A percentile compares a stretch with the other conserved stretches of the same genome.
Conservation (phyloP, 2,113 vertebrate genomes). For the Cheilinus undulatus region DNA sequence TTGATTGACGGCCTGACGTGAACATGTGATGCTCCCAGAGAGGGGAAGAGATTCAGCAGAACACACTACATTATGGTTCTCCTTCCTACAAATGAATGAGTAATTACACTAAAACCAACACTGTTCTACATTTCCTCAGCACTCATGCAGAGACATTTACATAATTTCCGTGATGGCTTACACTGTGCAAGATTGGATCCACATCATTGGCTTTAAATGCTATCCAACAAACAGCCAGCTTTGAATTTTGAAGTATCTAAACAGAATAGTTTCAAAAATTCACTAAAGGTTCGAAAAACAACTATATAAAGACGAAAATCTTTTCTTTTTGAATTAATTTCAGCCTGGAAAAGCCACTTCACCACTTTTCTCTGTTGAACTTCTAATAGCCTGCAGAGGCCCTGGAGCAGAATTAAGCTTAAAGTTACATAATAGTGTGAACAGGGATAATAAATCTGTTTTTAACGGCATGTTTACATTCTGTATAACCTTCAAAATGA, state of each 20-base stretch:
- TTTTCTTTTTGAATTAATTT: neutral
- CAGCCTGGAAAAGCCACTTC: neutral
- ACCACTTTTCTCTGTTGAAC: neutral
- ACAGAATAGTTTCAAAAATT: constrained; percentile 4
- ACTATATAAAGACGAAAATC: neutral
- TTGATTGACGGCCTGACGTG: constrained; percentile 82
- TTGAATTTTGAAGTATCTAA: neutral
- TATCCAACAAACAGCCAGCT: neutral
- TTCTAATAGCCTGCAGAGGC: constrained; percentile 19
- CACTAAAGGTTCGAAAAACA: neutral
- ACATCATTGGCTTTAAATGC: constrained; percentile 22
- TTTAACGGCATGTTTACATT: constrained; percentile 17
- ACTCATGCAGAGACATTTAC: constrained; percentile 26
- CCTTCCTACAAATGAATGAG: constrained; percentile 63
- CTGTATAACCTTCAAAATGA: no score
- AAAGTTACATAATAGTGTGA: constrained; percentile 26
- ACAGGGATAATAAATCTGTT: constrained; percentile 10
- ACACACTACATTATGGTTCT: constrained; percentile 34
- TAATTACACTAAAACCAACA: constrained; percentile 58
- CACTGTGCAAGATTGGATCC: constrained; percentile 1
- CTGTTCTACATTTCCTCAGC: constrained; percentile 36
- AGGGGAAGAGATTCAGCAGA: constrained; percentile 52
- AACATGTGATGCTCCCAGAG: constrained; percentile 61
- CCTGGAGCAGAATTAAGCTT: constrained; percentile 26
- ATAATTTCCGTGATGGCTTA: constrained; percentile 22